A percentile compares a stretch with the other conserved stretches of the same genome.
Evolutionary conservation across 1,140 invertebrate species (phyloP).

Genomic region (Pseudomyrmex gracilis): DNA sequence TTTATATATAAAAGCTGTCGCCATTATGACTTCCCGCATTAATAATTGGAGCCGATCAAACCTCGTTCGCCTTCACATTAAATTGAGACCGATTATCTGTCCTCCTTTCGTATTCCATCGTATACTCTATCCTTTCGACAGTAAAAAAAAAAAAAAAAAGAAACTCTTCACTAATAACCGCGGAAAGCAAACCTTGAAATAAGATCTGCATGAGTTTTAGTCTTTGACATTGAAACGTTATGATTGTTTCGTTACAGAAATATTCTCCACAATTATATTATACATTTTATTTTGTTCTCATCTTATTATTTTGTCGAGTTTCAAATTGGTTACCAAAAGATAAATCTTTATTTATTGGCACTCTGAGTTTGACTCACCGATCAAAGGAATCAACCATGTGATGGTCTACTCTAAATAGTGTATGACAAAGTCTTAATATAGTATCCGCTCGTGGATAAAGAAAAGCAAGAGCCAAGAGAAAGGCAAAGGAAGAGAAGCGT

Average conservation of each 20-base stretch:
- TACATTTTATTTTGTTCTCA: not conserved
- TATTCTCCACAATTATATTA: not conserved
- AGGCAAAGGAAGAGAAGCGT: conserved; percentile 37
- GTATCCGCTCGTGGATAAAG: conserved; percentile 54
- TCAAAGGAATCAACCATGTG: conserved; percentile 79
- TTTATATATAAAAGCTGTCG: conserved; percentile 36
- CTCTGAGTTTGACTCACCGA: conserved; percentile 49
- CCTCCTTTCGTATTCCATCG: conserved; percentile 18
- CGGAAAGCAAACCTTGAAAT: conserved; percentile 13
- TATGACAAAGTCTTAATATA: conserved; percentile 77
- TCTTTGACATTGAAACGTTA: not conserved
- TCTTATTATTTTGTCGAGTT: not conserved
- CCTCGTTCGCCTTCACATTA: conserved; percentile 67
- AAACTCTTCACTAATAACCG: conserved; percentile 17
- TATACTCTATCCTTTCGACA: not conserved
- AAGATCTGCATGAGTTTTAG: not conserved
- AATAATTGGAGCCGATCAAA: conserved; percentile 71
- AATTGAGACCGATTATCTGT: conserved; percentile 53
- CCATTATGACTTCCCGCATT: conserved; percentile 59
- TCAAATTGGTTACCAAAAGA: conserved; percentile 31
- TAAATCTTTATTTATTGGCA: conserved; percentile 1
- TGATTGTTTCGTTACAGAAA: not conserved
- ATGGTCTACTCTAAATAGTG: conserved; percentile 6
- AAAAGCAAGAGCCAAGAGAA: conserved; percentile 46
- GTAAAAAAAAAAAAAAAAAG: not conserved